Evolutionary conservation across 2,797 vertebrate genomes (phyloP), one percentile per base, ranked within the genome.

Genomic region (Nyctibius grandis): DNA sequence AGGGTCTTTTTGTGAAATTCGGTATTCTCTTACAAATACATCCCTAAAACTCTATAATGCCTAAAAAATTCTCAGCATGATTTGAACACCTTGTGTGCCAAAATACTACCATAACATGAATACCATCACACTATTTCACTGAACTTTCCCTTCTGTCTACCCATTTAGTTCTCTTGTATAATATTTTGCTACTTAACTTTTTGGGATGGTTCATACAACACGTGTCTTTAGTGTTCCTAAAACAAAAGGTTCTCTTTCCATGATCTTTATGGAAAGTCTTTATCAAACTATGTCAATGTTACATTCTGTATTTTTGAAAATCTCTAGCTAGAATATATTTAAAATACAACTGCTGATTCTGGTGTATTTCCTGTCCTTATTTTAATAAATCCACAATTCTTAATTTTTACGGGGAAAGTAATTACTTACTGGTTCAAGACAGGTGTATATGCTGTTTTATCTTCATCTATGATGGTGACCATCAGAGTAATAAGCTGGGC

Each of bases 391-490:
- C 12, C 6, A 44, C 1, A 2, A 82, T n/a, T 81, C 17, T 67
- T 73, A 53, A 17, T 64, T 94, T 77, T 91, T 10, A 68, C 34
- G 9, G 11, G 5, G 51, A 79, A 92, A 76, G 51, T 17, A 60
- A 48, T 22, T 94, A 99, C 99, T 97, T 98, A 99, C 99, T 99
- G 99, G 97, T 99, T 99, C 96, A 99, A 98, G 90, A 99, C 96
- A 57, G 99, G 99, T 11, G 99, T 99, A 96, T 99, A 99, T 12
- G 99, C 99, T 5, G 98, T 99, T 93, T 99, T 98, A 97, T 99
- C 99, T 80, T 99, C 99, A 92, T 99, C 99, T 85, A 99, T 99
- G 69, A 99, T 99, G 38, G 99, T 99, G 90, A 99, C 98, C 99
- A 99, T 99, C 86, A 99, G 97, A 51, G 99, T 99, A 97, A 99